phyloP scores from a whole-genome alignment of 2,888 invertebrate species.

The Folsomia manolachei region DNA sequence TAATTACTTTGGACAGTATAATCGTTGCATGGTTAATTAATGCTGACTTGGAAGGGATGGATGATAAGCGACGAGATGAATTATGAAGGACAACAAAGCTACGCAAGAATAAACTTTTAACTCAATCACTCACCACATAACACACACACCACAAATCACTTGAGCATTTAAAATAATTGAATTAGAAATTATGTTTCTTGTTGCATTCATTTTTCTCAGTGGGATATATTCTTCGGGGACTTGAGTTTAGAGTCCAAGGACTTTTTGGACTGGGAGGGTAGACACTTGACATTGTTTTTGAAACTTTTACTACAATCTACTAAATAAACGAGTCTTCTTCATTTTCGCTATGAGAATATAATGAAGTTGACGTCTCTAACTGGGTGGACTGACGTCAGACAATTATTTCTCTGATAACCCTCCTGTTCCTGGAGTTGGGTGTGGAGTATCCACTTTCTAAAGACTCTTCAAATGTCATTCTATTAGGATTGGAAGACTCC shows the following conservation, averaged over 20 bases:
- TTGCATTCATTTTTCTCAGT: neutral
- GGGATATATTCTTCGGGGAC: too few relatives aligned
- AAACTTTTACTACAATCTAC: neutral
- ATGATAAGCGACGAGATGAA: too few relatives aligned
- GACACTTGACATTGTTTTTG: too few relatives aligned
- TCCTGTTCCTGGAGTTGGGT: conserved; percentile 84
- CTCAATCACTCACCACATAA: neutral
- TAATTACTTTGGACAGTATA: too few relatives aligned
- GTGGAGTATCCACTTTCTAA: conserved; percentile 91
- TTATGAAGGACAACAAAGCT: too few relatives aligned
- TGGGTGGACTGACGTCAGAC: conserved; percentile 59
- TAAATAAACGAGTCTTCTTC: conserved; percentile 13
- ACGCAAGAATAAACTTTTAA: too few relatives aligned
- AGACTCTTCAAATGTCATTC: conserved; percentile 87
- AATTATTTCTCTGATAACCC: conserved; percentile 92
- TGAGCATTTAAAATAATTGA: conserved; percentile 16
- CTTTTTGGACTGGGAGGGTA: too few relatives aligned
- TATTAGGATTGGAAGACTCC: conserved; percentile 67
- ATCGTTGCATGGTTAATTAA: too few relatives aligned
- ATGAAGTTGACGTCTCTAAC: conserved; percentile 26
- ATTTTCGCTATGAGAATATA: neutral
- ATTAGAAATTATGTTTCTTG: neutral
- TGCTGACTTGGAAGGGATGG: too few relatives aligned
- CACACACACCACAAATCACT: conserved; percentile 12
- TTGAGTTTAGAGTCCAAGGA: too few relatives aligned